Evolutionary conservation across 2,888 invertebrate genomes (phyloP).

Genomic region (Hyalella azteca): DNA sequence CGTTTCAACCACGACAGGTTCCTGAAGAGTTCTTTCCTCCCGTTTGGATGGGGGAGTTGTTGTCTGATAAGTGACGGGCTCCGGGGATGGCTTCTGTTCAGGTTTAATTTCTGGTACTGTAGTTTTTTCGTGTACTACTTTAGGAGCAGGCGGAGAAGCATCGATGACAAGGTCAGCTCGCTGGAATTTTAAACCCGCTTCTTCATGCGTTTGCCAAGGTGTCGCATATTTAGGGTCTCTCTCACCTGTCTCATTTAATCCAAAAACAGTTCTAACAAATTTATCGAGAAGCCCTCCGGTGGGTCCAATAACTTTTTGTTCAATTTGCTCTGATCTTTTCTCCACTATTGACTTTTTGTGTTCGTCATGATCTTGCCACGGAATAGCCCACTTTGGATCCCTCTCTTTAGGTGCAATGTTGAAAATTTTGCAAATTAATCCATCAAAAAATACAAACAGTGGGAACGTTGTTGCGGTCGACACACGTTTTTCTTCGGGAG

Average conservation of each 20-base stretch:
- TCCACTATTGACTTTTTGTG: not conserved
- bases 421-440: constrained; percentile 41
- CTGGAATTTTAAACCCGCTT: not conserved
- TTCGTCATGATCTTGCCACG: constrained; percentile 52
- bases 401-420: not conserved
- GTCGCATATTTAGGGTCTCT: constrained; percentile 32
- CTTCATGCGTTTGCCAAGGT: not conserved
- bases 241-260: not conserved
- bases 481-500: not conserved
- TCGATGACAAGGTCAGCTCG: no score
- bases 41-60: no score
- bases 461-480: not conserved
- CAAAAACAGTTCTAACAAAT: not conserved
- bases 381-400: constrained; percentile 53
- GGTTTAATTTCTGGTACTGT: no score
- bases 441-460: constrained; percentile 33
- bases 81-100: no score
- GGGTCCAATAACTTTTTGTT: not conserved
- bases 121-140: no score
- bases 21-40: no score
- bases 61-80: no score
- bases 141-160: no score
- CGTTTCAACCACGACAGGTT: no score
- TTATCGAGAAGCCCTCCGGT: not conserved
- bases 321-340: not conserved